Conservation (phyloP, 2,113 vertebrate genomes). For the Alligator sinensis region DNA sequence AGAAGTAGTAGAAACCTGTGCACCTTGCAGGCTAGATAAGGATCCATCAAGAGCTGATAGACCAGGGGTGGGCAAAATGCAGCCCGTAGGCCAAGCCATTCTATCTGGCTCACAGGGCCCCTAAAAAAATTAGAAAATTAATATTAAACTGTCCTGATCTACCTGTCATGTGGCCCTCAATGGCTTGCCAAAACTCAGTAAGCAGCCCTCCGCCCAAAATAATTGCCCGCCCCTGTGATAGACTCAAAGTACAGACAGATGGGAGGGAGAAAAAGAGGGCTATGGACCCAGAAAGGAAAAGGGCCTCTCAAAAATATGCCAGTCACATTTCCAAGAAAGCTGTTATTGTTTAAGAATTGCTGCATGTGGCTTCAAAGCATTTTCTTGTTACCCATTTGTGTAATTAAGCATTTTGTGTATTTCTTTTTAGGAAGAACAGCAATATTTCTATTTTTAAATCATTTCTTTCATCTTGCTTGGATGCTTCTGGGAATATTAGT, state of each 20-base stretch:
- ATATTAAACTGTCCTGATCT: too few relatives aligned
- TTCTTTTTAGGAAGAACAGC: neutral
- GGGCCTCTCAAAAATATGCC: neutral
- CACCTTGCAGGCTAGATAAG: neutral
- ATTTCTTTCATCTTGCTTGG: neutral
- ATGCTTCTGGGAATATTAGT: neutral
- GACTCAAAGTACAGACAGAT: neutral
- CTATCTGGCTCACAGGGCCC: too few relatives aligned
- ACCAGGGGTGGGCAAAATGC: too few relatives aligned
- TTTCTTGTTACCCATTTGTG: neutral
- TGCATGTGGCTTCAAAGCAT: neutral
- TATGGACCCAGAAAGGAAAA: neutral
- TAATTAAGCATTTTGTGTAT: neutral
- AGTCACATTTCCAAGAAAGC: neutral
- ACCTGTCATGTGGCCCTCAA: too few relatives aligned
- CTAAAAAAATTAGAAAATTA: too few relatives aligned
- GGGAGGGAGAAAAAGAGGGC: neutral
- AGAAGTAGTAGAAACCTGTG: neutral
- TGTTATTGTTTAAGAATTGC: neutral
- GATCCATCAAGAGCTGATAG: neutral
- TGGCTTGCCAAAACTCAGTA: too few relatives aligned
- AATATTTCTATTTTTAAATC: neutral
- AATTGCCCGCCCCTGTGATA: neutral
- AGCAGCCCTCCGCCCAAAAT: too few relatives aligned
- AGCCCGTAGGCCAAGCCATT: too few relatives aligned